Conservation (phyloP, 2,113 vertebrate genomes). For the Paracanthobrama guichenoti region DNA sequence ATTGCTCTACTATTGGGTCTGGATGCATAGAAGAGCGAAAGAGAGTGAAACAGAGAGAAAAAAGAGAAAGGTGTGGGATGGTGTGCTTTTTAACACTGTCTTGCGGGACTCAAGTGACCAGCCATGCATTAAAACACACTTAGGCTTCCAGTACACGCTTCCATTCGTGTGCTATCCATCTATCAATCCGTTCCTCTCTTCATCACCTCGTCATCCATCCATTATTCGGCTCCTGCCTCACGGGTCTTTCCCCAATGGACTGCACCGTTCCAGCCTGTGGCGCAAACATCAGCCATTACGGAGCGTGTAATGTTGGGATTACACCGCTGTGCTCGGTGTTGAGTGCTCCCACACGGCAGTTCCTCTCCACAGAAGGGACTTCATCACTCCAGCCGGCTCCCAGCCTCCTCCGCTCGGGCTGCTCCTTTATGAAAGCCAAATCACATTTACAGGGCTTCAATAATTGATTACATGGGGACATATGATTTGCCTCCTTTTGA, state of each 20-base stretch:
- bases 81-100: constrained; percentile 13
- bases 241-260: constrained; percentile 9
- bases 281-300: constrained; percentile 7
- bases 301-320: constrained; percentile 50
- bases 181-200: constrained; percentile 53
- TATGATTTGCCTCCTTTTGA: constrained; percentile 43
- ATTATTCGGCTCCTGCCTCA: constrained; percentile 10
- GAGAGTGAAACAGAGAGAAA: background rate
- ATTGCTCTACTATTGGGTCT: background rate
- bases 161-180: constrained; percentile 63
- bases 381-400: constrained; percentile 3
- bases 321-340: constrained; percentile 70
- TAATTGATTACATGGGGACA: constrained; percentile 50
- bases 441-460: constrained; percentile 55
- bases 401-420: background rate
- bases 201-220: constrained; percentile 22
- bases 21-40: background rate
- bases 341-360: constrained; percentile 52
- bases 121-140: constrained; percentile 29
- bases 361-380: constrained; percentile 17
- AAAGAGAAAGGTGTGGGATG: background rate
- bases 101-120: background rate
- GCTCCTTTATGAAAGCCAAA: constrained; percentile 32
- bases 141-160: background rate
- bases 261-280: constrained; percentile 26